These are phyloP conservation scores for Archegozetes longisetosus DNA, from an alignment of 1,140 invertebrate genomes.

Conservation along the genomic window DNA sequence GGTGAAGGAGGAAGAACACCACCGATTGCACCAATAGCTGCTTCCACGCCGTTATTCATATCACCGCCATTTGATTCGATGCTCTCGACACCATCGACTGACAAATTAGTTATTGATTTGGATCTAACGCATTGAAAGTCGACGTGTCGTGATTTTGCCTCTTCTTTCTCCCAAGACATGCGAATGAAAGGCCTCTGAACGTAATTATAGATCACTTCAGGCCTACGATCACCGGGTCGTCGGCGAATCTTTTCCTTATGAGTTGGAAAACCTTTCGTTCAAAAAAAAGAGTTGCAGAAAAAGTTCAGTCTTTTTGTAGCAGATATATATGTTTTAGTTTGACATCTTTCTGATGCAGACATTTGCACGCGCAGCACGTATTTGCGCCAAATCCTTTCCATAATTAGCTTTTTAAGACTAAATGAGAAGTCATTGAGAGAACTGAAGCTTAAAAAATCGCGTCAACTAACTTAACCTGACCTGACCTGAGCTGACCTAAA, in stretches of 20 bases:
- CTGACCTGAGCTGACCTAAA: no score
- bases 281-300: conserved; percentile 17
- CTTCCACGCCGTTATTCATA: background rate
- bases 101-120: conserved; percentile 81
- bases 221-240: conserved; percentile 29
- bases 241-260: conserved; percentile 86
- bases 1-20: background rate
- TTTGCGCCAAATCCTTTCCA: no score
- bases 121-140: conserved; percentile 95
- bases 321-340: background rate
- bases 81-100: conserved; percentile 26
- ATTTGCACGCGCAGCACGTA: no score
- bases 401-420: no score
- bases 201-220: conserved; percentile 96
- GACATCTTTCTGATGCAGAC: no score
- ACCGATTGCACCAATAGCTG: background rate
- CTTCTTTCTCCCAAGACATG: conserved; percentile 99
- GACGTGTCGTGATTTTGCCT: conserved; percentile 94
- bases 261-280: conserved; percentile 65
- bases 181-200: conserved; percentile 98
- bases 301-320: background rate
- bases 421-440: no score
- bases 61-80: background rate
- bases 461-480: no score
- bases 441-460: no score